These are phyloP conservation scores for Enteromius fasciolatus DNA, from an alignment of 2,797 vertebrate genomes.

Conservation along the genomic window DNA sequence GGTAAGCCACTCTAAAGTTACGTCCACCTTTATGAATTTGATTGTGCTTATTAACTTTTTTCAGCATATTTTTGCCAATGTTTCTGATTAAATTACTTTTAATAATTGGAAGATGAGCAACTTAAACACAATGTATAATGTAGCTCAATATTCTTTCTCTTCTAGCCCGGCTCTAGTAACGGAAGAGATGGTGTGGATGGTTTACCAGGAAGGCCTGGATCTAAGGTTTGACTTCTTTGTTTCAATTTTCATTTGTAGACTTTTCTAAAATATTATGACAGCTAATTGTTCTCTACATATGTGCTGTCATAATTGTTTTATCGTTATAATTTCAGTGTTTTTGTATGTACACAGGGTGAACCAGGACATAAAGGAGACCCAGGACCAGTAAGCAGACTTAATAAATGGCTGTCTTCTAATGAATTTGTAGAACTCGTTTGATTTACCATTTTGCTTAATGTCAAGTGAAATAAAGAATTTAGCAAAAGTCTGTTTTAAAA, in stretches of 20 bases:
- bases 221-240: slow-evolving; percentile 70
- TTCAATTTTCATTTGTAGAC: not conserved
- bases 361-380: slow-evolving; percentile 74
- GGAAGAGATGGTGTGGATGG: slow-evolving; percentile 69
- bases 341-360: slow-evolving; percentile 71
- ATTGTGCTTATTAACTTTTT: not conserved
- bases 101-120: not conserved
- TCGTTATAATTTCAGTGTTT: not conserved
- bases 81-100: not conserved
- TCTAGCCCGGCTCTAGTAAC: slow-evolving; percentile 68
- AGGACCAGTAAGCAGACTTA: slow-evolving; percentile 72
- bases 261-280: not conserved
- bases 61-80: not conserved
- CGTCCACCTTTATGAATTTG: not conserved
- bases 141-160: not conserved
- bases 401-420: slow-evolving; percentile 7
- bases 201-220: slow-evolving; percentile 70
- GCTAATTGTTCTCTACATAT: not conserved
- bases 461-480: not conserved
- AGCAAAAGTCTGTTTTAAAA: not conserved
- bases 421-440: not conserved
- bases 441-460: not conserved
- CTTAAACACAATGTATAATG: not conserved
- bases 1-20: slow-evolving; percentile 61
- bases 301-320: not conserved